phyloP scores from a whole-genome alignment of 2,797 vertebrate genomes.

The Eremophila alpestris region DNA sequence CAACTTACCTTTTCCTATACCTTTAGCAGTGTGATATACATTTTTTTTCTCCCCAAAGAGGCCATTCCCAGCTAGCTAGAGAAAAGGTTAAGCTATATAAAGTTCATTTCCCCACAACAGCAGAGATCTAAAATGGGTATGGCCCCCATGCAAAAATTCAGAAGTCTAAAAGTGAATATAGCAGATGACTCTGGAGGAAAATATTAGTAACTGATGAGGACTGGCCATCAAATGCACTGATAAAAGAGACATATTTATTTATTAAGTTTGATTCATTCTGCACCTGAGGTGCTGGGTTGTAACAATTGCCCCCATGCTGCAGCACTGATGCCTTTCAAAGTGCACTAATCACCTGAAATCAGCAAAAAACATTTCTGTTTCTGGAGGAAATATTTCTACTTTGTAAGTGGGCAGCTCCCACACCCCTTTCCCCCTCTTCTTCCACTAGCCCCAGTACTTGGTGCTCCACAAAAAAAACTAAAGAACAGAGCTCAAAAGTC shows the following conservation, averaged over 20 bases:
- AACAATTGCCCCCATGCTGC: background rate
- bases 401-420: background rate
- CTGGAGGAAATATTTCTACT: background rate
- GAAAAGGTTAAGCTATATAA: constrained; percentile 42
- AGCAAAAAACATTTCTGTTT: background rate
- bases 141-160: constrained; percentile 41
- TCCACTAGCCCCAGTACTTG: background rate
- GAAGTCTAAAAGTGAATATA: constrained; percentile 37
- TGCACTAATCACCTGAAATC: background rate
- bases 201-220: constrained; percentile 18
- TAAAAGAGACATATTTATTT: background rate
- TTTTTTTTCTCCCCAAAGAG: background rate
- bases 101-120: constrained; percentile 3
- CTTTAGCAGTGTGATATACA: background rate
- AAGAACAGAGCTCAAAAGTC: background rate
- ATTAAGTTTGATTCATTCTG: background rate
- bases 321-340: background rate
- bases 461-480: background rate
- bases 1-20: background rate
- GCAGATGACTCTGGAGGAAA: background rate
- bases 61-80: constrained; percentile 13
- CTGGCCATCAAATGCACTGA: constrained; percentile 21
- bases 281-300: background rate
- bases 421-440: background rate
- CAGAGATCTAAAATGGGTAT: background rate